Evolutionary conservation across 2,888 invertebrate species (phyloP).

Genomic region (Dryomyza anilis): DNA sequence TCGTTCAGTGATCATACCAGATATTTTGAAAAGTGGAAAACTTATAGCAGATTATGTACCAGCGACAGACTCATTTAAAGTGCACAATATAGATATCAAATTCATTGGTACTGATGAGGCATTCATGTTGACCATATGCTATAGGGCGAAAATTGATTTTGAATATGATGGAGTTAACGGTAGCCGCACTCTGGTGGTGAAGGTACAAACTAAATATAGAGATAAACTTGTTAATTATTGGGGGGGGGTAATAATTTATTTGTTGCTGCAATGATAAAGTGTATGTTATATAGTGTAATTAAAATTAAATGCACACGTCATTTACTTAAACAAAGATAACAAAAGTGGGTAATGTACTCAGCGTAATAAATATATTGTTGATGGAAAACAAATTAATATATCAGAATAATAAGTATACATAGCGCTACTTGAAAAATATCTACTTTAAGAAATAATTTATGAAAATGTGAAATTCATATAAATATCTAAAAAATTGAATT

Average conservation of each 20-base stretch:
- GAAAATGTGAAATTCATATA: too few relatives aligned
- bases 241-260: neutral
- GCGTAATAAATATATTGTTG: too few relatives aligned
- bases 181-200: constrained; percentile 44
- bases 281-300: too few relatives aligned
- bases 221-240: neutral
- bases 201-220: constrained; percentile 43
- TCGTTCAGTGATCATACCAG: constrained; percentile 36
- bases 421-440: too few relatives aligned
- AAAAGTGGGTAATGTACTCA: too few relatives aligned
- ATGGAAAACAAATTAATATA: too few relatives aligned
- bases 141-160: constrained; percentile 45
- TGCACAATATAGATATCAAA: constrained; percentile 40
- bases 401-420: too few relatives aligned
- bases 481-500: too few relatives aligned
- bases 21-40: constrained; percentile 38
- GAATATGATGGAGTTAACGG: constrained; percentile 35
- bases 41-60: constrained; percentile 34
- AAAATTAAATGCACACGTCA: too few relatives aligned
- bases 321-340: too few relatives aligned
- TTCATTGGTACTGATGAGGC: constrained; percentile 49
- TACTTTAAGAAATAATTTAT: too few relatives aligned
- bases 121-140: constrained; percentile 54
- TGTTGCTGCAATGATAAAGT: too few relatives aligned
- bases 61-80: constrained; percentile 33